These are phyloP conservation scores for Drosophila kurseongensis DNA, from an alignment of 1,140 invertebrate species.

Conservation along the genomic window DNA sequence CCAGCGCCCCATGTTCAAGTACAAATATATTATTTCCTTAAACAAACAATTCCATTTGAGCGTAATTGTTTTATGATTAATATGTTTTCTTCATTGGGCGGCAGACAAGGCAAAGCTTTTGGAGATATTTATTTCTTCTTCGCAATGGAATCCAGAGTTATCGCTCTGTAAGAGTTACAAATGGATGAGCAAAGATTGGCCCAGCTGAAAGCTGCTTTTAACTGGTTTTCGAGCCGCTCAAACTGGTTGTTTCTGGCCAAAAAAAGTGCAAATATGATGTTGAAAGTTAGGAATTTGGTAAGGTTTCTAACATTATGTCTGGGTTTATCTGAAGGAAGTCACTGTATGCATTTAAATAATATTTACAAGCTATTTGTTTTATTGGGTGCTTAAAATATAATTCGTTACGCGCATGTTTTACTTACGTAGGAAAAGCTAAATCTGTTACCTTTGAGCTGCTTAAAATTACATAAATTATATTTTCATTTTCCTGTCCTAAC, in stretches of 20 bases:
- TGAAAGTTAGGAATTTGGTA: constrained; percentile 5
- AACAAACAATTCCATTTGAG: constrained; percentile 70
- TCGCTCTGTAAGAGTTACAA: constrained; percentile 10
- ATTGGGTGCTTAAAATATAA: background rate
- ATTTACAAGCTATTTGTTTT: too few species aligned
- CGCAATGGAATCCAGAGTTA: too few species aligned
- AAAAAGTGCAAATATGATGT: constrained; percentile 23
- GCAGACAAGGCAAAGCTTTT: constrained; percentile 15
- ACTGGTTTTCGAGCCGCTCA: constrained; percentile 18
- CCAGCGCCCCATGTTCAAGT: constrained; percentile 46
- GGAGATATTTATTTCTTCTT: background rate
- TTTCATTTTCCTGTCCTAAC: too few species aligned
- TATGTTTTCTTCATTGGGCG: constrained; percentile 39
- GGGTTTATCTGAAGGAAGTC: too few species aligned
- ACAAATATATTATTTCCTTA: constrained; percentile 69
- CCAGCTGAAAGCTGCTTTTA: constrained; percentile 10
- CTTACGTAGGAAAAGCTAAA: too few species aligned
- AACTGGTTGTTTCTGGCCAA: constrained; percentile 32
- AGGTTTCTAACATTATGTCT: constrained; percentile 10
- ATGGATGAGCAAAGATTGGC: constrained; percentile 1
- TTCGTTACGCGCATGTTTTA: too few species aligned
- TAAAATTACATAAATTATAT: too few species aligned
- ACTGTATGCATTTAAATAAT: background rate
- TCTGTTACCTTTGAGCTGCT: too few species aligned
- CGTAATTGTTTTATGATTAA: constrained; percentile 58